Evolutionary conservation across 2,113 vertebrate genomes (phyloP), one percentile per base, ranked within the genome.

Genomic region (Podilymbus podiceps): DNA sequence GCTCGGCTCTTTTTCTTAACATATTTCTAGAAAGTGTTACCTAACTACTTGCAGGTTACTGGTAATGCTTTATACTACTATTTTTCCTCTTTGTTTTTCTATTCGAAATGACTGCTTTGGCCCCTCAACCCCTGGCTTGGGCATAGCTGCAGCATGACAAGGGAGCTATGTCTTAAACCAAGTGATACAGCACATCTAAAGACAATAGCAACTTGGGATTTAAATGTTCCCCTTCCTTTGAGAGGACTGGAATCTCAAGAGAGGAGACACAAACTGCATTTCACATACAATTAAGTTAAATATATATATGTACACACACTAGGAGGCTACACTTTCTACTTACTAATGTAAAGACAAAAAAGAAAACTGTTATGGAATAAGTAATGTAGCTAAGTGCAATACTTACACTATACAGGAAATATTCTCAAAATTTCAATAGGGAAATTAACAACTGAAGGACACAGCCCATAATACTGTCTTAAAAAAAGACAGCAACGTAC

Each of bases 401-500:
- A 12, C 28, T 75, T 55, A 46, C 9, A 16, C 28, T 64, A 20
- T 6, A 49, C 1, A 21, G 22, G 30, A 89, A 66, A 56, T 46
- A 35, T 28, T 71, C 31, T 66, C 17, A 42, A 62, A 6, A 38
- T 25, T 72, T 75, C 73, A 52, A 42, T 18, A 40, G 0, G 33
- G 12, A 83, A 85, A 83, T 46, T 46, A 83, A 50, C 38, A 83
- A 50, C 38, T 23, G 21, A 46, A 79, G 11, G 52, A 52, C 47
- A 53, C 4, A 47, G 13, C 4, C 5, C 14, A 53, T 69, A 25
- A 35, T 14, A 59, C 0, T 46, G 11, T 58, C 18, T 19, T 49
- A 38, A 52, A 50, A 9, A 44, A 81, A 49, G 3, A 72, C 76
- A 81, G 15, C 6, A 0, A 25, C 0, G 1, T 23, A 12, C 6